These are phyloP conservation scores for Squalus acanthias DNA, from an alignment of 2,797 vertebrate species.

Conservation along the genomic window DNA sequence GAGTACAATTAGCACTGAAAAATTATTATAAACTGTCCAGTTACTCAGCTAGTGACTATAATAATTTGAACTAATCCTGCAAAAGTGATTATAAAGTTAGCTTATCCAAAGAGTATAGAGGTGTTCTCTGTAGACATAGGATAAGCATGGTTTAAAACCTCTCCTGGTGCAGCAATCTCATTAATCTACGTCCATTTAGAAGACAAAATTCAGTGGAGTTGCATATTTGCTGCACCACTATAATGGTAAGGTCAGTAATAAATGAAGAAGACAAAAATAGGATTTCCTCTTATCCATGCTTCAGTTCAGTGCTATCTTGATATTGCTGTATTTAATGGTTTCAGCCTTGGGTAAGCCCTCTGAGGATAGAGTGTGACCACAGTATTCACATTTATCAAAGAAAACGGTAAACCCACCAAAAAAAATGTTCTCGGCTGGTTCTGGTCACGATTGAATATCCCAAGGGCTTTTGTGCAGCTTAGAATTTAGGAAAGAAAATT, in stretches of 20 bases:
- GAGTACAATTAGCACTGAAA: neutral
- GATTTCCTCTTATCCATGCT: conserved; percentile 5
- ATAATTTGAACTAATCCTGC: neutral
- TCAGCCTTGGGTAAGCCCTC: conserved; percentile 2
- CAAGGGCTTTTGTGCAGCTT: neutral
- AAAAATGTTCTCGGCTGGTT: neutral
- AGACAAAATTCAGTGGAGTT: neutral
- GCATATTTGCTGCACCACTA: neutral
- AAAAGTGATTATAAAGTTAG: neutral
- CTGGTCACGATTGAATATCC: neutral
- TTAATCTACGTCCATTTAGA: neutral
- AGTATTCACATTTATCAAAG: neutral
- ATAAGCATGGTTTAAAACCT: neutral
- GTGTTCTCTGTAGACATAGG: neutral
- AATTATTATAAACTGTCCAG: neutral
- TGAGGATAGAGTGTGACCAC: neutral
- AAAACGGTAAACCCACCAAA: neutral
- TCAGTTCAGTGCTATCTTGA: conserved; percentile 25
- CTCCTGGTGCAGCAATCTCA: neutral
- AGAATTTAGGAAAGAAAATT: neutral
- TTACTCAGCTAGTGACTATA: neutral
- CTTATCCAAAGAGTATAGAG: neutral
- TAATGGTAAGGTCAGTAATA: neutral
- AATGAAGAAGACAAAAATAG: conserved; percentile 26
- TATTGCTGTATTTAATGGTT: conserved; percentile 25